These are phyloP conservation scores for Gracilinanus agilis DNA, from an alignment of 2,113 vertebrate species.

Conservation along the genomic window DNA sequence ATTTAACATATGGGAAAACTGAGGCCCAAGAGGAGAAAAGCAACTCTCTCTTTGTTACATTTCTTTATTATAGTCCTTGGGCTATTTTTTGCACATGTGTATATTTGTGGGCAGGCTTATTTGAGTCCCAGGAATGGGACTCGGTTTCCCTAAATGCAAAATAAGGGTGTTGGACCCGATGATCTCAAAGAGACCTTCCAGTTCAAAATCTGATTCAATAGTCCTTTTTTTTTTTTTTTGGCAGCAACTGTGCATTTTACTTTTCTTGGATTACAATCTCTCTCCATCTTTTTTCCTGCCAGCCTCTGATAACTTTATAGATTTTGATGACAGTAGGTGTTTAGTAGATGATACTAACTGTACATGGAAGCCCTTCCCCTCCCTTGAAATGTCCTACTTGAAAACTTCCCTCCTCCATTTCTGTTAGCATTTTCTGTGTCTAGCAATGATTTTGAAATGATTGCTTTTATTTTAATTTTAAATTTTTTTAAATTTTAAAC, in stretches of 20 bases:
- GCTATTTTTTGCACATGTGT: neutral
- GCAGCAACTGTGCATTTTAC: neutral
- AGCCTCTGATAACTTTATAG: neutral
- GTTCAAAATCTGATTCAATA: neutral
- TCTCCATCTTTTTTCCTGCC: neutral
- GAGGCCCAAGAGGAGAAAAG: neutral
- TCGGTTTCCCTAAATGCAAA: neutral
- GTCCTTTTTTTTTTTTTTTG: slow-evolving; percentile 37
- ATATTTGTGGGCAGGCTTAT: neutral
- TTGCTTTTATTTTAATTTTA: too few relatives aligned
- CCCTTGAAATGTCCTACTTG: neutral
- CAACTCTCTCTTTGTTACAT: neutral
- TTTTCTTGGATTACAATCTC: neutral
- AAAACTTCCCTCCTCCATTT: neutral
- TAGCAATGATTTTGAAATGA: slow-evolving; percentile 51
- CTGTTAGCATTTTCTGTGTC: neutral
- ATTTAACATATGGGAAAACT: neutral
- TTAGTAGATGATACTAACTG: neutral
- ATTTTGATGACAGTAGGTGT: neutral
- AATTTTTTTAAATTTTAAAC: too few relatives aligned
- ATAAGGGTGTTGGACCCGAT: neutral
- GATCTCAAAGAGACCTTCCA: neutral
- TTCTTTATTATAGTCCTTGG: too few relatives aligned
- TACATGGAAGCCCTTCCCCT: neutral
- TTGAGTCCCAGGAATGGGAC: neutral